Conservation (phyloP, 2,888 invertebrate species). For the Hanleya hanleyi region DNA sequence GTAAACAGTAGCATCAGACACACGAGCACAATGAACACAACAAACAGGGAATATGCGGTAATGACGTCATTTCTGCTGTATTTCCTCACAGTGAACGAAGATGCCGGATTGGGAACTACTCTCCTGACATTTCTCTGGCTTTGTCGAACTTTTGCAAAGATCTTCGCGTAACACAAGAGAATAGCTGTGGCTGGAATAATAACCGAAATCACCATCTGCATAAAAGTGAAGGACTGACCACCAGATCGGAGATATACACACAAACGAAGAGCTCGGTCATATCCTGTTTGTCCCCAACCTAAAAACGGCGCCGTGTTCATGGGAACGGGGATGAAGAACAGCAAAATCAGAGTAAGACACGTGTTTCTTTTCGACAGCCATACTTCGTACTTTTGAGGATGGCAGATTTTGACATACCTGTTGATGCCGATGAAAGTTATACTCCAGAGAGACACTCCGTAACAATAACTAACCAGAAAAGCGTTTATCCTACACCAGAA, state of each 20-base stretch:
- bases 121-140: not conserved
- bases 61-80: constrained; percentile 15
- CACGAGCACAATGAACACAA: constrained; percentile 19
- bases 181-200: constrained; percentile 14
- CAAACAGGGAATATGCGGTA: constrained; percentile 19
- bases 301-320: constrained; percentile 13
- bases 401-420: constrained; percentile 32
- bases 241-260: constrained; percentile 24
- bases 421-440: constrained; percentile 25
- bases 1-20: constrained; percentile 23
- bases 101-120: not conserved
- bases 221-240: constrained; percentile 7
- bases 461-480: constrained; percentile 15
- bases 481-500: constrained; percentile 20
- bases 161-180: constrained; percentile 13
- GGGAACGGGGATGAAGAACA: constrained; percentile 14
- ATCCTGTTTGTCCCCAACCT: constrained; percentile 19
- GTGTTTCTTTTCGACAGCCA: constrained; percentile 12
- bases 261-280: constrained; percentile 11
- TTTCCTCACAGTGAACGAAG: constrained; percentile 13
- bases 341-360: not conserved
- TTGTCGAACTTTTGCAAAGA: not conserved
- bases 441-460: constrained; percentile 18
- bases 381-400: constrained; percentile 8
- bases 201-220: constrained; percentile 9